Base-by-base conservation (phyloP, 92 coral and sea anemone genomes). In the Desmophyllum pertusum region DNA sequence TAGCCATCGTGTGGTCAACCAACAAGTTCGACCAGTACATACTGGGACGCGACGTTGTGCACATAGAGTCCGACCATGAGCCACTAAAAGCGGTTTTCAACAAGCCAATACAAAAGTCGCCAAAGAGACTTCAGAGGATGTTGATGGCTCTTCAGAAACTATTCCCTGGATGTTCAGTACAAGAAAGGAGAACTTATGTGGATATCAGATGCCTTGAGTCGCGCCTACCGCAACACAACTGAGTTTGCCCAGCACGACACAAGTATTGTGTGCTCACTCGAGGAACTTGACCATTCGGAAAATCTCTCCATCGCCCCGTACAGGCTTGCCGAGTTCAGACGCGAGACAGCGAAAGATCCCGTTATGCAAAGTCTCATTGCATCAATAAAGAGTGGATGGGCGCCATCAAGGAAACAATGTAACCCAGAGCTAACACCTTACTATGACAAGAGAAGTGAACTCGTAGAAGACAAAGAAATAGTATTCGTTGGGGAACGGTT, bases 11-110 rank as follows among this genome's bases (percentile, higher is more conserved):
- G 53, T 83, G 87, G 91, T 68, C 84, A 35, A 29, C 80, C 50
- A 39, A 68, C 73, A 87, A 87, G 75, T 86, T 87, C 80, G 52
- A 87, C 25, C 91, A 87, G 75, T 87, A 87, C 71, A 87, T 87
- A 70, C 75, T 59, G 38, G 91, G 87, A n/a, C 82, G 79, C 63
- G 46, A 75, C 1, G 38, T 75, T 46, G 84, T 75, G 13, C 91
- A 75, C 62, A 67, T 81, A 1, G 87, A 82, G 61, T 82, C 84
- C 3, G 83, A 88, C 70, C 87, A 82, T 62, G 75, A 87, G 67
- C 87, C 87, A 50, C 87, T 87, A 43, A 71, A 76, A 75, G 91
- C 87, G 35, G 91, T 82, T 23, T 87, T 87, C 42, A 67, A 30
- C 62, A 86, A 86, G 55, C 46, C 85, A 17, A 41, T 80, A 21